A percentile compares a stretch with the other conserved stretches of the same genome.
phyloP scores from a whole-genome alignment of 2,113 vertebrate species.

The Equus przewalskii region DNA sequence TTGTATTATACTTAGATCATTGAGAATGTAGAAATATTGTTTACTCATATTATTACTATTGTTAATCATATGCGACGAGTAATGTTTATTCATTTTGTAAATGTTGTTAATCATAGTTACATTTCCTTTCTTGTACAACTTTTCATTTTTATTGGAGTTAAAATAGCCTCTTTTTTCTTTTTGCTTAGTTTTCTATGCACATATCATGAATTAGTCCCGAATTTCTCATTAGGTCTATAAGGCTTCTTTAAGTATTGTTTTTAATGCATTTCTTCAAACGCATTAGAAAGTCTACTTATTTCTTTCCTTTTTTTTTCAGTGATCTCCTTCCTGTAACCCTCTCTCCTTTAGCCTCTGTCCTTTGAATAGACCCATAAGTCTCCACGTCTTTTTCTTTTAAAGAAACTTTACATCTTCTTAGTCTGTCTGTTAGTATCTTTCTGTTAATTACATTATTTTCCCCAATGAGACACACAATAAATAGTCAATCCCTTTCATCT shows the following conservation, averaged over 20 bases:
- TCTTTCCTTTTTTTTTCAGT: neutral
- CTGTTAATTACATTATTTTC: neutral
- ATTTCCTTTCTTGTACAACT: neutral
- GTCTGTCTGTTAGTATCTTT: neutral
- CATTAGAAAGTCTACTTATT: neutral
- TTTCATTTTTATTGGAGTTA: neutral
- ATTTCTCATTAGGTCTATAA: neutral
- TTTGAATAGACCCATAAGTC: neutral
- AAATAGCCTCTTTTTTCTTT: neutral
- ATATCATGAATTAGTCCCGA: neutral
- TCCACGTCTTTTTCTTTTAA: neutral
- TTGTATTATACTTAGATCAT: neutral
- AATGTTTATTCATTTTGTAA: neutral
- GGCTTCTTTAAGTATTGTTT: neutral
- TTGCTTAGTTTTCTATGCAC: neutral
- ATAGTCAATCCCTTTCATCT: neutral
- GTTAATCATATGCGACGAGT: neutral
- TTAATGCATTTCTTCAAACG: neutral
- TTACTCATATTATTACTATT: neutral
- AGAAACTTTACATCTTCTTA: neutral
- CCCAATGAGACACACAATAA: neutral
- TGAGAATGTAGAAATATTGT: neutral
- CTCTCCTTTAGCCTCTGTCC: neutral
- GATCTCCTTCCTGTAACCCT: neutral
- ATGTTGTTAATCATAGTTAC: neutral